Percentiles rank a stretch among this genome's conserved stretches.
phyloP scores from a whole-genome alignment of 2,888 invertebrate genomes.

The Gisinianus flammeolus region DNA sequence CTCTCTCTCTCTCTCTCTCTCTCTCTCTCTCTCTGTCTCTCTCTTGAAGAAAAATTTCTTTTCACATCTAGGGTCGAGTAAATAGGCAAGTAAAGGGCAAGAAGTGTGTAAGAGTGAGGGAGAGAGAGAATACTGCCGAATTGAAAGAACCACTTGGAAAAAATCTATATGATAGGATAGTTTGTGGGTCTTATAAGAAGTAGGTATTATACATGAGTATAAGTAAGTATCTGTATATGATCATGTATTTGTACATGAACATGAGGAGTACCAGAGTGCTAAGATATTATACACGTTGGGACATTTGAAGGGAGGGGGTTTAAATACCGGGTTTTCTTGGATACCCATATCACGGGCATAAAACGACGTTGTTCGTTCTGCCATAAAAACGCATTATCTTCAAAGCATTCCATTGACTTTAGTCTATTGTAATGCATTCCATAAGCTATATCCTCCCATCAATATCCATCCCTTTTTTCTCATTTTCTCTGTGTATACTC shows the following conservation, averaged over 20 bases:
- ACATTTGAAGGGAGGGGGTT: slow-evolving; percentile 27
- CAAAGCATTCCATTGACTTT: slow-evolving; percentile 54
- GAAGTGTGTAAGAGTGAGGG: background rate
- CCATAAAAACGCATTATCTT: slow-evolving; percentile 56
- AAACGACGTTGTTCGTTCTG: slow-evolving; percentile 51
- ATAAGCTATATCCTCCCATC: slow-evolving; percentile 49
- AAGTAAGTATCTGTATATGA: too few relatives aligned
- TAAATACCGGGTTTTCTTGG: slow-evolving; percentile 37
- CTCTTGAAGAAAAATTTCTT: slow-evolving; percentile 40
- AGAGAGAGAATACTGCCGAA: slow-evolving; percentile 13
- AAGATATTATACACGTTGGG: background rate
- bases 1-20: too few relatives aligned
- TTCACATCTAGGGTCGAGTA: slow-evolving; percentile 38
- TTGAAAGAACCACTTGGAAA: slow-evolving; percentile 34
- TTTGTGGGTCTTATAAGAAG: background rate
- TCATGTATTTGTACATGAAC: too few relatives aligned
- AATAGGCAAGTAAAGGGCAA: slow-evolving; percentile 11
- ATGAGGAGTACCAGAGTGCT: background rate
- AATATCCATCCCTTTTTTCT: slow-evolving; percentile 48
- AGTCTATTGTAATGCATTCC: slow-evolving; percentile 51
- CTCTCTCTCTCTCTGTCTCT: too few relatives aligned
- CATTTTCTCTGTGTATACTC: slow-evolving; percentile 31
- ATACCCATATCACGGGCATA: slow-evolving; percentile 45
- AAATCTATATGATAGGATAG: background rate
- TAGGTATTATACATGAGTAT: too few relatives aligned